Percentiles rank a stretch among this genome's conserved stretches.
phyloP scores from a whole-genome alignment of 92 coral and sea anemone genomes.

The Bergia sp. region DNA sequence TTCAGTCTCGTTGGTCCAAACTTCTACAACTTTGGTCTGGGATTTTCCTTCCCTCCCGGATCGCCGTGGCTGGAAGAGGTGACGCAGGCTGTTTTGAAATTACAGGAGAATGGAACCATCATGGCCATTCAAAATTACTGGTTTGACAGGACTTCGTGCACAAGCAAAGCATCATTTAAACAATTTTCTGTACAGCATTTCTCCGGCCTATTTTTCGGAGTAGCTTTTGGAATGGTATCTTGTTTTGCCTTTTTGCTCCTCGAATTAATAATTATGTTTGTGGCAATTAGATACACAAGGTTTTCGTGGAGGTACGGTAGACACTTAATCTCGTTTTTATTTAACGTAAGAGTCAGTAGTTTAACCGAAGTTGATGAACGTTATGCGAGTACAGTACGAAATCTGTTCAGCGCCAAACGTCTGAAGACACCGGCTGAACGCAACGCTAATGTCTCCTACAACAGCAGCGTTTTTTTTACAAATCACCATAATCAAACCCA shows the following conservation, averaged over 20 bases:
- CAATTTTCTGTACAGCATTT: conserved; percentile 54
- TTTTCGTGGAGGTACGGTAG: conserved; percentile 51
- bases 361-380: no score
- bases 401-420: no score
- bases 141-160: conserved; percentile 52
- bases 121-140: conserved; percentile 44
- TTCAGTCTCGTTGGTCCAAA: conserved; percentile 12
- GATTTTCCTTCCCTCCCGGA: conserved; percentile 46
- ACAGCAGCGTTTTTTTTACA: no score
- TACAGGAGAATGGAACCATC: no score
- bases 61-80: conserved; percentile 58
- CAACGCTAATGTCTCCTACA: no score
- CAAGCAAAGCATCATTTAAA: conserved; percentile 14
- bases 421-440: no score
- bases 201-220: conserved; percentile 70
- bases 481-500: no score
- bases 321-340: background rate
- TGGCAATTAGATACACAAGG: conserved; percentile 47
- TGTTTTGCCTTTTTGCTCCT: conserved; percentile 57
- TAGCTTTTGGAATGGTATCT: conserved; percentile 61
- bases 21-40: conserved; percentile 54
- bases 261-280: conserved; percentile 56
- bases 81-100: no score
- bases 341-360: background rate
- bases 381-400: no score